These are phyloP conservation scores for Lophius americanus DNA, from an alignment of 2,797 vertebrate species.

Conservation along the genomic window DNA sequence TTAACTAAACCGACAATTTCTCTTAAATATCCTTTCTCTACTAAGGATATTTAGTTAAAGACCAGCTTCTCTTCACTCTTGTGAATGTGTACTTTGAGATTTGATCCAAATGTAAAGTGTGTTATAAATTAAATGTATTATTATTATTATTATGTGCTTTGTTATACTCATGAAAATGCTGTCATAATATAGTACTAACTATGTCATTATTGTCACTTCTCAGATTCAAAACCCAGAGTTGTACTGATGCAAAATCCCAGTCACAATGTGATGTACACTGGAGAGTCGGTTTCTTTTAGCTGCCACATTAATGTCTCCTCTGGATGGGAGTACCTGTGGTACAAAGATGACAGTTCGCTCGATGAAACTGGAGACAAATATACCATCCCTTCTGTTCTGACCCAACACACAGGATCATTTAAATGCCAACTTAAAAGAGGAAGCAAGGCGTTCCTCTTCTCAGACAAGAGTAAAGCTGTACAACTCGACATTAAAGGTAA, in stretches of 20 bases:
- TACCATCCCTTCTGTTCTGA: constrained; percentile 18
- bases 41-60: not conserved
- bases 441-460: rapidly evolving
- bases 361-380: rapidly evolving
- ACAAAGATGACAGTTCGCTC: rapidly evolving
- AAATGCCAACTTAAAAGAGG: constrained; percentile 46
- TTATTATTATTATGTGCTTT: not conserved
- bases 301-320: constrained; percentile 62
- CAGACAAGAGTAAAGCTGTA: not conserved
- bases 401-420: constrained; percentile 47
- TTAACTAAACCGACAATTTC: too few species aligned
- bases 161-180: constrained; percentile 5
- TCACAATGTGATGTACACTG: constrained; percentile 42
- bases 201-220: constrained; percentile 5
- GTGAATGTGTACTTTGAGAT: not conserved
- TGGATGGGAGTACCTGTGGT: constrained; percentile 71
- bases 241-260: constrained; percentile 37
- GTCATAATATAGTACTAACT: not conserved
- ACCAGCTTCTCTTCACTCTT: not conserved
- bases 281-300: constrained; percentile 52
- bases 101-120: too few species aligned
- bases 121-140: too few species aligned
- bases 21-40: too few species aligned
- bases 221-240: constrained; percentile 46
- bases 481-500: constrained; percentile 17